A percentile compares a stretch with the other conserved stretches of the same genome.
These are phyloP conservation scores for Amblyornis subalaris DNA, from an alignment of 2,113 vertebrate species.

Conservation along the genomic window DNA sequence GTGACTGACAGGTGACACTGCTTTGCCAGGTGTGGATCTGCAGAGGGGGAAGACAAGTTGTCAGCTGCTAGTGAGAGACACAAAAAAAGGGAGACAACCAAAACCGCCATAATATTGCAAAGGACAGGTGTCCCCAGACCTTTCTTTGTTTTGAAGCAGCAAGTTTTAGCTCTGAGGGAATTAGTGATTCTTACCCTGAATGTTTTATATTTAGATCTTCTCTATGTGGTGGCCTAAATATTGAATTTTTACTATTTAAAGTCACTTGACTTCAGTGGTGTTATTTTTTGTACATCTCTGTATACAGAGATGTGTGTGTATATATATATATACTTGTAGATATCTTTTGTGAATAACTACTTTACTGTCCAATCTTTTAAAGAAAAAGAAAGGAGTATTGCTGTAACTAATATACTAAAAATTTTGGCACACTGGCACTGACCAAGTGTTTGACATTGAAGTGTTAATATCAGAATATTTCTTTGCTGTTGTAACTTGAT, in stretches of 20 bases:
- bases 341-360: not conserved
- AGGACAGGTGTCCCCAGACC: not conserved
- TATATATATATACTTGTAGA: not conserved
- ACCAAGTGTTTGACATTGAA: not conserved
- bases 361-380: not conserved
- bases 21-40: not conserved
- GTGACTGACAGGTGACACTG: slow-evolving; percentile 3
- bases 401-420: not conserved
- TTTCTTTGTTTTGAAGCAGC: not conserved
- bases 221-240: not conserved
- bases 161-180: not conserved
- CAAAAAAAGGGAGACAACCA: not conserved
- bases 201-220: not conserved
- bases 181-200: not conserved
- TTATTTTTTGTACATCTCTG: not conserved
- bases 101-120: not conserved
- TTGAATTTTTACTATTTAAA: not conserved
- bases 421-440: not conserved
- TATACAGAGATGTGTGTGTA: too few species aligned
- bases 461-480: not conserved
- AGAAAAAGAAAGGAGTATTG: not conserved
- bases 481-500: not conserved
- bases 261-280: not conserved
- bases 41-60: not conserved
- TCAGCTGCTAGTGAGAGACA: not conserved